phyloP scores from a whole-genome alignment of 2,888 invertebrate species.

The Andrena dorsata region DNA sequence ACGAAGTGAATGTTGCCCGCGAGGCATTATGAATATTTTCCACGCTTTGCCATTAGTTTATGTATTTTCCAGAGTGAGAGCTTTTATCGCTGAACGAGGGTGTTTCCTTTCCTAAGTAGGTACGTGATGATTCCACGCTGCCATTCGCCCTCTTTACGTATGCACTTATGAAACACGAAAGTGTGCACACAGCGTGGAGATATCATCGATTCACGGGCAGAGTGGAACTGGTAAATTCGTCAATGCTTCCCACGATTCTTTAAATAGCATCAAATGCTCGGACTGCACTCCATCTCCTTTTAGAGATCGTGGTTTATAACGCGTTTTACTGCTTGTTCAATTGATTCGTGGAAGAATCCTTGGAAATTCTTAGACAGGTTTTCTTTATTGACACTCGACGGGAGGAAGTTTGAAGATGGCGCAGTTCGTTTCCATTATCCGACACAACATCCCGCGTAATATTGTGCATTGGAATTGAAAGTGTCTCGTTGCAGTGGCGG shows the following conservation, averaged over 20 bases:
- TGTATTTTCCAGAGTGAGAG: background rate
- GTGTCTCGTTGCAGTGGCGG: background rate
- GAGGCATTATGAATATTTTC: background rate
- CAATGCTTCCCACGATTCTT: background rate
- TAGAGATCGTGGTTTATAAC: background rate
- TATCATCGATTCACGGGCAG: background rate
- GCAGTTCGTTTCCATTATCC: background rate
- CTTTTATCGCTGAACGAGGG: slow-evolving; percentile 1
- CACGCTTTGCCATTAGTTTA: slow-evolving; percentile 5
- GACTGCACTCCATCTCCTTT: background rate
- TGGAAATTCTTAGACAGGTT: background rate
- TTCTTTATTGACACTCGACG: background rate
- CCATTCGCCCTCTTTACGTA: background rate
- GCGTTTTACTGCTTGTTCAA: background rate
- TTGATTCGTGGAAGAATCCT: background rate
- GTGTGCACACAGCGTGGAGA: background rate
- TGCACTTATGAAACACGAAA: slow-evolving; percentile 1
- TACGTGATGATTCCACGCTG: background rate
- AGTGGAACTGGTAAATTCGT: background rate
- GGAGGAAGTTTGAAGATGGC: background rate
- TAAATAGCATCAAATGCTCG: background rate
- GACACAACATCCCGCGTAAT: background rate
- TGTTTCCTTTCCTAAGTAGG: background rate
- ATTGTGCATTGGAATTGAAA: slow-evolving; percentile 13
- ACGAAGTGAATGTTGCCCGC: background rate